These are phyloP conservation scores for Cryptus viduatorius DNA, from an alignment of 2,888 invertebrate genomes.

Conservation along the genomic window DNA sequence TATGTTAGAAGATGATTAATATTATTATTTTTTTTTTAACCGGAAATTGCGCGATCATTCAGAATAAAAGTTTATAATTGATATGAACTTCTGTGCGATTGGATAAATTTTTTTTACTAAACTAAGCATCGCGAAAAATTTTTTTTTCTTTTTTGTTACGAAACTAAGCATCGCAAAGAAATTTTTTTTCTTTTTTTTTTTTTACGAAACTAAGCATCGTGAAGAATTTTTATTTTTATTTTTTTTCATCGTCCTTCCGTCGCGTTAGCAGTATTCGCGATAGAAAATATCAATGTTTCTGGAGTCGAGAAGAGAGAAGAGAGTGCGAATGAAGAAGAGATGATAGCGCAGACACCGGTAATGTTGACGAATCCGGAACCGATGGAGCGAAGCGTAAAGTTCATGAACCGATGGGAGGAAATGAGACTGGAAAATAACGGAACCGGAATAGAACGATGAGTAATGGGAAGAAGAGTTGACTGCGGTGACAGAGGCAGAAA, in stretches of 20 bases:
- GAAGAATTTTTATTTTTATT: neutral
- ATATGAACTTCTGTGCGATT: no score
- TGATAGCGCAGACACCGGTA: conserved; percentile 44
- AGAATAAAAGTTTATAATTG: no score
- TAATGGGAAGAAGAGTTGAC: conserved; percentile 44
- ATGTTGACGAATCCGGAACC: conserved; percentile 47
- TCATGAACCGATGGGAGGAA: conserved; percentile 46
- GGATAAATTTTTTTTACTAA: no score
- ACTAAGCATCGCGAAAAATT: no score
- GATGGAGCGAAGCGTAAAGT: conserved; percentile 20
- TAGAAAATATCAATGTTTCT: neutral
- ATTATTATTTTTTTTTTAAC: no score
- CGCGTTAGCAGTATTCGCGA: neutral
- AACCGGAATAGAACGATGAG: conserved; percentile 63
- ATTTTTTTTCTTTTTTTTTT: neutral
- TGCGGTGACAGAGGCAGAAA: neutral
- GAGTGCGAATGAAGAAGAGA: conserved; percentile 38
- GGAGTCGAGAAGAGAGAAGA: neutral
- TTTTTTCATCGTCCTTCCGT: neutral
- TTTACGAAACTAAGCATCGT: no score
- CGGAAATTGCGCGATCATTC: no score
- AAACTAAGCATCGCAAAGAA: no score
- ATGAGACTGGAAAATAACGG: conserved; percentile 63
- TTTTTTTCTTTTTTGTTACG: neutral
- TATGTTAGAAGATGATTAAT: no score